Evolutionary conservation across 2,113 vertebrate species (phyloP).

Genomic region (Brachypteracias leptosomus): DNA sequence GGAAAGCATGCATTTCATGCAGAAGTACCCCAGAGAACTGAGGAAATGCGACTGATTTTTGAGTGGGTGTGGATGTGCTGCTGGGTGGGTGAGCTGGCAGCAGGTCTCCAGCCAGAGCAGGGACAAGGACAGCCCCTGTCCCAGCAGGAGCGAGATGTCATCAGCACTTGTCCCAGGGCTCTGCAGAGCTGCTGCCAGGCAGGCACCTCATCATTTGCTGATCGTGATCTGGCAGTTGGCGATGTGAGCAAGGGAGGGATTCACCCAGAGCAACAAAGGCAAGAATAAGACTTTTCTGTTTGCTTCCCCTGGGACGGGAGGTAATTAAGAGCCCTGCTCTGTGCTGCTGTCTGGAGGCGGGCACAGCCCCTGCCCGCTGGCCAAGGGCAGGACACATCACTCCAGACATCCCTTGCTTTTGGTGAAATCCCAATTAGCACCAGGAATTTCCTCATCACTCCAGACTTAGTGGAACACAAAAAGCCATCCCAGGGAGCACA

Average conservation of each 20-base stretch:
- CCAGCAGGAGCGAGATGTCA: fast-evolving
- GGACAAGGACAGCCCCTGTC: not conserved
- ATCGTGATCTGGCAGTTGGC: not conserved
- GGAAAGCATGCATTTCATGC: fast-evolving
- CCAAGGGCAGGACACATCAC: not conserved
- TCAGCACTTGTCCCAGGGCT: not conserved
- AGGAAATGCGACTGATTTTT: too few relatives aligned
- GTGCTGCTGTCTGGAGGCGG: not conserved
- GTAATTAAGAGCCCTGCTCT: not conserved
- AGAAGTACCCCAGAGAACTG: not conserved
- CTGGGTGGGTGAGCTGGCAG: fast-evolving
- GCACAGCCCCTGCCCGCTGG: not conserved
- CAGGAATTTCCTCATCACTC: not conserved
- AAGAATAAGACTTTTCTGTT: not conserved
- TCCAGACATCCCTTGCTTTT: not conserved
- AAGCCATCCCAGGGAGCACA: not conserved
- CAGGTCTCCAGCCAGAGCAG: fast-evolving
- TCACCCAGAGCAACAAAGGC: conserved; percentile 12
- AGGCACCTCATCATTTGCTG: not conserved
- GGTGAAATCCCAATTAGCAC: not conserved
- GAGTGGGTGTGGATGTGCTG: fast-evolving
- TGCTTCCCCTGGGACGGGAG: not conserved
- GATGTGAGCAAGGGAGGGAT: conserved; percentile 6
- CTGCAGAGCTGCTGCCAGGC: not conserved
- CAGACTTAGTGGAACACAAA: not conserved